Conservation (phyloP, 2,888 invertebrate species). For the Sphaerophoria rueppellii region DNA sequence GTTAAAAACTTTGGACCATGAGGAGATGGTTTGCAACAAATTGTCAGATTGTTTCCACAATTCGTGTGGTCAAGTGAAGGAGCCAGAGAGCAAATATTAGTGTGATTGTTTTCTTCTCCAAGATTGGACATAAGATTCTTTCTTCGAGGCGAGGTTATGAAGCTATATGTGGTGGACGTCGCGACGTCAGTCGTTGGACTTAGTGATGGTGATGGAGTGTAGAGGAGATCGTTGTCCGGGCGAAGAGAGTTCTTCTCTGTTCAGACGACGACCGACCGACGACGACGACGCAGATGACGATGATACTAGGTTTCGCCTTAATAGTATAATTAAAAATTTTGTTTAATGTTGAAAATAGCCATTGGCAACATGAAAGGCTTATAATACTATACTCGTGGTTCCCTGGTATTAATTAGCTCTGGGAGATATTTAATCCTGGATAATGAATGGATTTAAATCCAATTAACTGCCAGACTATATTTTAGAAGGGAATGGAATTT, state of each 20-base stretch:
- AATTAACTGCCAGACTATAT: slow-evolving; percentile 23
- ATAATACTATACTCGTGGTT: slow-evolving; percentile 8
- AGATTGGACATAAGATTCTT: slow-evolving; percentile 31
- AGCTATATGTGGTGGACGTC: slow-evolving; percentile 28
- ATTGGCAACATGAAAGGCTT: slow-evolving; percentile 35
- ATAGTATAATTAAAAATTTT: slow-evolving; percentile 61
- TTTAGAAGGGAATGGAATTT: not conserved
- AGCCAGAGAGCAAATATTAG: slow-evolving; percentile 47
- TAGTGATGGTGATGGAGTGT: too few relatives aligned
- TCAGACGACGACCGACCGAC: too few relatives aligned
- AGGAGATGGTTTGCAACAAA: slow-evolving; percentile 14
- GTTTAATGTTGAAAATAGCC: slow-evolving; percentile 37
- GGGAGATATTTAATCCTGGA: slow-evolving; percentile 37
- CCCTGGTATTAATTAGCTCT: slow-evolving; percentile 33
- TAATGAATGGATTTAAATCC: slow-evolving; percentile 24
- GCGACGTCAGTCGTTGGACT: not conserved
- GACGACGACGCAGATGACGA: slow-evolving; percentile 26
- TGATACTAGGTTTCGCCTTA: slow-evolving; percentile 45
- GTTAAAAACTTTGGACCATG: not conserved
- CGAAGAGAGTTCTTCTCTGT: slow-evolving; percentile 5
- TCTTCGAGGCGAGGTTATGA: slow-evolving; percentile 23
- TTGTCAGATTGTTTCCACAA: slow-evolving; percentile 57
- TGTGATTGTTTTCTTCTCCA: slow-evolving; percentile 21
- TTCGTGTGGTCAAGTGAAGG: slow-evolving; percentile 65
- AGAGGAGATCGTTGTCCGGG: too few relatives aligned